Percentiles rank a stretch among this genome's conserved stretches.
These are phyloP conservation scores for Centroberyx gerrardi DNA, from an alignment of 2,797 vertebrate genomes.

Conservation along the genomic window DNA sequence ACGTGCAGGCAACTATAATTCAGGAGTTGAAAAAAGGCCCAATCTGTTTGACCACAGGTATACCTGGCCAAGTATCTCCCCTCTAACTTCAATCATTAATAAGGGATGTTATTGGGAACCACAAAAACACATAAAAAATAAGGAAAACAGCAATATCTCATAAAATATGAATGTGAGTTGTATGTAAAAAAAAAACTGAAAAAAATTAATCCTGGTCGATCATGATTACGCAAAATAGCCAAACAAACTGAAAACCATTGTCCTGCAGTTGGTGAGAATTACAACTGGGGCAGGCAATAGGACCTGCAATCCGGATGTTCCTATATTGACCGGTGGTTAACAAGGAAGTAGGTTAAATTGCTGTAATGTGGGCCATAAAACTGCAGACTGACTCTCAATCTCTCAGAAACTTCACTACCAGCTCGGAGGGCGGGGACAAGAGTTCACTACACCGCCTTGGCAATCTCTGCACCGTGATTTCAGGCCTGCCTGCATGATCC, in stretches of 20 bases:
- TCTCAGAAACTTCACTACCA: conserved; percentile 38
- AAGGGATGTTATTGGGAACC: neutral
- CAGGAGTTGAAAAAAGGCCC: neutral
- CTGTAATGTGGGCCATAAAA: conserved; percentile 41
- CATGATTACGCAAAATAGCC: neutral
- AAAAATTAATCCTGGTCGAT: neutral
- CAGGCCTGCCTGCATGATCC: neutral
- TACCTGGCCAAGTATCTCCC: neutral
- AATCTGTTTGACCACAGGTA: neutral
- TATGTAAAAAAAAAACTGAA: neutral
- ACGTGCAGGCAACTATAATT: conserved; percentile 32
- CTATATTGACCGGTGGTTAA: conserved; percentile 30
- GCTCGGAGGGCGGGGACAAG: neutral
- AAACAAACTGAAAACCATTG: conserved; percentile 1
- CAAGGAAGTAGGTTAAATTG: conserved; percentile 35
- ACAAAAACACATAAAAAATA: neutral
- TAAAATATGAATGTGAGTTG: neutral
- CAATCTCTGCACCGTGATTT: conserved; percentile 49
- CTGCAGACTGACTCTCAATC: conserved; percentile 8
- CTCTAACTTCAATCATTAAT: neutral
- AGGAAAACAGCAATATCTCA: neutral
- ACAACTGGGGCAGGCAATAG: neutral
- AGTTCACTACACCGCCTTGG: neutral
- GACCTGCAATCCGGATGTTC: conserved; percentile 22
- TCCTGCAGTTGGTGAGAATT: conserved; percentile 22